Evolutionary conservation across 92 coral and sea anemone species (phyloP).

Genomic region (Muricea muricata): DNA sequence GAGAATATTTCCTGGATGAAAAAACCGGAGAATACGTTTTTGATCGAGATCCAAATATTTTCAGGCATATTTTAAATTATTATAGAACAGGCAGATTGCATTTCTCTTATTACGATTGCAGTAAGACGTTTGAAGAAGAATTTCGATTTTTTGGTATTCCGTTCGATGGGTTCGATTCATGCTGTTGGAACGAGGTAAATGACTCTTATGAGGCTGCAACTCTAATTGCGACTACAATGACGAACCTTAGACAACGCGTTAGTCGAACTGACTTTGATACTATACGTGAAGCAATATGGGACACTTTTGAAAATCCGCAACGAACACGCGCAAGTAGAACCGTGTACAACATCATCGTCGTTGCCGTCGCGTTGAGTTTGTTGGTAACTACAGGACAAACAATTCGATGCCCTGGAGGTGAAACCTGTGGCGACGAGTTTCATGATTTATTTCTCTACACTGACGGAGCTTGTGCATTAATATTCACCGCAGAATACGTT

Average conservation of each 20-base stretch:
- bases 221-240: conserved; percentile 8
- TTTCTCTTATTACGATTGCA: conserved; percentile 92
- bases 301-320: conserved; percentile 80
- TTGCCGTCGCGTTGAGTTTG: conserved; percentile 84
- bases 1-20: conserved; percentile 72
- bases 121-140: conserved; percentile 91
- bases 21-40: conserved; percentile 82
- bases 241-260: conserved; percentile 5
- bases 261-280: conserved; percentile 63
- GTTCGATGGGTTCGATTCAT: conserved; percentile 73
- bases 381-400: conserved; percentile 85
- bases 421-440: conserved; percentile 76
- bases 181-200: conserved; percentile 86
- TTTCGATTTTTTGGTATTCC: conserved; percentile 83
- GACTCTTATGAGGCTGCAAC: conserved; percentile 60
- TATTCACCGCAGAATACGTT: conserved; percentile 81
- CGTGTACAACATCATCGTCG: conserved; percentile 68
- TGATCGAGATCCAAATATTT: conserved; percentile 94
- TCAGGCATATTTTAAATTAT: conserved; percentile 94
- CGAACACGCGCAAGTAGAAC: conserved; percentile 67
- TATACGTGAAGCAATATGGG: conserved; percentile 73
- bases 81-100: conserved; percentile 98
- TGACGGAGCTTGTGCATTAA: conserved; percentile 86
- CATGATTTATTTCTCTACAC: conserved; percentile 66
- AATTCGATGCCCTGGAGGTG: conserved; percentile 72